phyloP scores from a whole-genome alignment of 1,140 invertebrate species.

The Zaprionus tsacasi region DNA sequence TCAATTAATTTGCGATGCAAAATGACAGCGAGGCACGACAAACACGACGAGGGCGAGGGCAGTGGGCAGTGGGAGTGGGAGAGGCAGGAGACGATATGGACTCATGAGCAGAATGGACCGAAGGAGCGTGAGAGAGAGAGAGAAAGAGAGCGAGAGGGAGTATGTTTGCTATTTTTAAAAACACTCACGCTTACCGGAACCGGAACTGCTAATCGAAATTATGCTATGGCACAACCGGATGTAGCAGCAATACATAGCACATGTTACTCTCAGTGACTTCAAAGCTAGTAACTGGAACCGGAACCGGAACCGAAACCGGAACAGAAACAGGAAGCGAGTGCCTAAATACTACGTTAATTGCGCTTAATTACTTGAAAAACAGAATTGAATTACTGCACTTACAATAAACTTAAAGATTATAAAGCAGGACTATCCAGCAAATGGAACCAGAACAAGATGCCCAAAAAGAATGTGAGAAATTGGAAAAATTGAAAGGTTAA shows the following conservation, averaged over 20 bases:
- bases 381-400: background rate
- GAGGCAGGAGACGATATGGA: background rate
- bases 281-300: background rate
- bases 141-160: no score
- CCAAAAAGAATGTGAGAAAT: no score
- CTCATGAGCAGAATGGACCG: no score
- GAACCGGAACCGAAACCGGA: background rate
- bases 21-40: conserved; percentile 13
- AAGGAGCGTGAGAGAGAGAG: background rate
- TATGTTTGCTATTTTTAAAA: background rate
- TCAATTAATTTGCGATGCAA: conserved; percentile 48
- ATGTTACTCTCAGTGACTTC: background rate
- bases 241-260: background rate
- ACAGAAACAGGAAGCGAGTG: background rate
- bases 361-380: background rate
- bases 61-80: background rate
- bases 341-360: background rate
- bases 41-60: no score
- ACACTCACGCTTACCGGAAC: background rate
- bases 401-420: no score
- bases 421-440: no score
- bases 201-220: background rate
- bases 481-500: no score
- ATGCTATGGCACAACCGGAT: background rate
- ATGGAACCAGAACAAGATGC: no score